These are phyloP conservation scores for Trisateles emortualis DNA, from an alignment of 2,888 invertebrate genomes.

Conservation along the genomic window DNA sequence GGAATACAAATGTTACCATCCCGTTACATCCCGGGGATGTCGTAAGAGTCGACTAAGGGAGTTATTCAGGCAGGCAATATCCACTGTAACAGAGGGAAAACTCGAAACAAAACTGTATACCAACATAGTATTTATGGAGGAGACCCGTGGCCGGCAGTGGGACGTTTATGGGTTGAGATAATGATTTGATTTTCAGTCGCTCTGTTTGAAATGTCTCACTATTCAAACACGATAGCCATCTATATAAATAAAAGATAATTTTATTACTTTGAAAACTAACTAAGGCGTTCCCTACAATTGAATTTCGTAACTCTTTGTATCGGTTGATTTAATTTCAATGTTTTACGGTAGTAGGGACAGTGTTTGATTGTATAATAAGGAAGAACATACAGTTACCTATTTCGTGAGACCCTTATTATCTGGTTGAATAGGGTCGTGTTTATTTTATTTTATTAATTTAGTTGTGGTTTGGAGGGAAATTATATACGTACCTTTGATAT, in stretches of 20 bases:
- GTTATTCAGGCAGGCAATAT: too few relatives aligned
- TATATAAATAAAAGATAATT: conserved; percentile 7
- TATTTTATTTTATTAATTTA: conserved; percentile 1
- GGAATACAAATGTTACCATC: too few relatives aligned
- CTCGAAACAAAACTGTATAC: too few relatives aligned
- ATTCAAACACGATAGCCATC: background rate
- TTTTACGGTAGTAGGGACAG: background rate
- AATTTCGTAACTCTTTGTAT: conserved; percentile 5
- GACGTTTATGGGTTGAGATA: too few relatives aligned
- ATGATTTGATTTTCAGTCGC: background rate
- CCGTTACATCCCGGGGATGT: too few relatives aligned
- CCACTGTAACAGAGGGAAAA: too few relatives aligned
- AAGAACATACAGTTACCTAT: background rate
- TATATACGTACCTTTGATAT: too few relatives aligned
- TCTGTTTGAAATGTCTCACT: background rate
- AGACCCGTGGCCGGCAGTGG: too few relatives aligned
- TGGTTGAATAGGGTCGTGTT: background rate
- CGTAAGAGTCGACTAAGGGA: too few relatives aligned
- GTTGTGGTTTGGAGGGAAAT: too few relatives aligned
- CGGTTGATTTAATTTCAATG: conserved; percentile 7
- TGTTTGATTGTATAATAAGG: conserved; percentile 7
- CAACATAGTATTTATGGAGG: too few relatives aligned
- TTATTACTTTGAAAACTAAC: conserved; percentile 10
- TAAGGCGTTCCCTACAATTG: conserved; percentile 3
- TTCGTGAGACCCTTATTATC: background rate